These are phyloP conservation scores for Cyanoderma ruficeps DNA, from an alignment of 2,113 vertebrate genomes.

Conservation along the genomic window DNA sequence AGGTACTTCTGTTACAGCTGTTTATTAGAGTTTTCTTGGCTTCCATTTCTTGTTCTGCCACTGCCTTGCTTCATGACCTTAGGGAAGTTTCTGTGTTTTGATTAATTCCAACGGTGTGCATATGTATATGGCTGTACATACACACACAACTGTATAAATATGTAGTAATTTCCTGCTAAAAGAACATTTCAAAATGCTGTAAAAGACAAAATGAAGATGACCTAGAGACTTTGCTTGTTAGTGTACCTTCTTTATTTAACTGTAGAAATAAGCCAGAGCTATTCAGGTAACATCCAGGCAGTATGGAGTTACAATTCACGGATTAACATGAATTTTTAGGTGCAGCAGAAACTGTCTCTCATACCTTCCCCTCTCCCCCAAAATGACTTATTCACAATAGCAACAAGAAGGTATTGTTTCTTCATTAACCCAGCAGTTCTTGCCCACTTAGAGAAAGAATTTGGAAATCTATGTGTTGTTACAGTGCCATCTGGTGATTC, in stretches of 20 bases:
- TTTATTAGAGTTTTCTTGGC: constrained; percentile 45
- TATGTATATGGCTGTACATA: background rate
- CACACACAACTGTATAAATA: background rate
- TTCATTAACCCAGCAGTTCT: background rate
- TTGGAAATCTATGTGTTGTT: background rate
- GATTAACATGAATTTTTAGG: background rate
- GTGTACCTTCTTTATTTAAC: accelerated
- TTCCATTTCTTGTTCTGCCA: constrained; percentile 31
- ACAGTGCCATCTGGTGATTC: constrained; percentile 64
- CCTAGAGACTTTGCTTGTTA: background rate
- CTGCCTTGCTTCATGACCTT: background rate
- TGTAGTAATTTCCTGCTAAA: background rate
- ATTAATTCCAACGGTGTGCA: background rate
- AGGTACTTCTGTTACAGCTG: constrained; percentile 47
- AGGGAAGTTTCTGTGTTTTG: background rate
- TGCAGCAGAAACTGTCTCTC: background rate
- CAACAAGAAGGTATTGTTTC: background rate
- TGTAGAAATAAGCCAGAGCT: background rate
- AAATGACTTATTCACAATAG: background rate
- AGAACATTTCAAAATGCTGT: background rate
- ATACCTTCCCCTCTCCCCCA: background rate
- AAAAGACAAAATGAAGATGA: background rate
- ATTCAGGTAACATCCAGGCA: background rate
- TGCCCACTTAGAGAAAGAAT: background rate
- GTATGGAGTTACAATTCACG: background rate